phyloP scores from a whole-genome alignment of 2,113 vertebrate genomes.

The Cyphomyrus plagiostoma region DNA sequence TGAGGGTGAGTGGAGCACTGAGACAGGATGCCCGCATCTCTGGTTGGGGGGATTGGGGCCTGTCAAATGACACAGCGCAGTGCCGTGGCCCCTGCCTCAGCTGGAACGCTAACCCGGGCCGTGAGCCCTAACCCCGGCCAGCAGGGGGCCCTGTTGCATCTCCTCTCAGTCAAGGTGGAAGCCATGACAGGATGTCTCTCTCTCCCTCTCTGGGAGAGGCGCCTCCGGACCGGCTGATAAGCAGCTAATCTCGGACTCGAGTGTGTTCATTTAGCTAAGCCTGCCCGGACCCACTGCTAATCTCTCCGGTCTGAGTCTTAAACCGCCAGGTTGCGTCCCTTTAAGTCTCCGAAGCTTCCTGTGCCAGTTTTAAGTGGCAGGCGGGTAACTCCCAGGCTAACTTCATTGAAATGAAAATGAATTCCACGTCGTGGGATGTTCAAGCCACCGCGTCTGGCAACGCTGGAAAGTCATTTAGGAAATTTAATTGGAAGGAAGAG shows the following conservation, averaged over 20 bases:
- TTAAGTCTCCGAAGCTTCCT: slow-evolving; percentile 18
- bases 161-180: not conserved
- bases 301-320: slow-evolving; percentile 22
- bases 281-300: slow-evolving; percentile 34
- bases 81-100: not conserved
- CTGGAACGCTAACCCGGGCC: not conserved
- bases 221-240: slow-evolving; percentile 32
- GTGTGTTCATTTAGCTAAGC: slow-evolving; percentile 41
- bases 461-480: slow-evolving; percentile 42
- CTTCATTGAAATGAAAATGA: slow-evolving; percentile 44
- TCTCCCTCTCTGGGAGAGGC: not conserved
- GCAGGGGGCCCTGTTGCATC: not conserved
- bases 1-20: not conserved
- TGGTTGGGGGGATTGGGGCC: not conserved
- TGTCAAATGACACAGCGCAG: not conserved
- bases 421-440: slow-evolving; percentile 30
- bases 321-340: slow-evolving; percentile 12
- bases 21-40: not conserved
- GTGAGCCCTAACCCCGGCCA: not conserved
- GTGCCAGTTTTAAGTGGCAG: slow-evolving; percentile 32
- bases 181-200: not conserved
- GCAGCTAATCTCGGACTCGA: slow-evolving; percentile 38
- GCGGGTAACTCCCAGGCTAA: slow-evolving; percentile 22
- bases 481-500: slow-evolving; percentile 46
- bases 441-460: slow-evolving; percentile 32